Percentiles rank a stretch among this genome's conserved stretches.
Evolutionary conservation across 2,888 invertebrate species (phyloP).

Genomic region (Gastrophysa polygoni): DNA sequence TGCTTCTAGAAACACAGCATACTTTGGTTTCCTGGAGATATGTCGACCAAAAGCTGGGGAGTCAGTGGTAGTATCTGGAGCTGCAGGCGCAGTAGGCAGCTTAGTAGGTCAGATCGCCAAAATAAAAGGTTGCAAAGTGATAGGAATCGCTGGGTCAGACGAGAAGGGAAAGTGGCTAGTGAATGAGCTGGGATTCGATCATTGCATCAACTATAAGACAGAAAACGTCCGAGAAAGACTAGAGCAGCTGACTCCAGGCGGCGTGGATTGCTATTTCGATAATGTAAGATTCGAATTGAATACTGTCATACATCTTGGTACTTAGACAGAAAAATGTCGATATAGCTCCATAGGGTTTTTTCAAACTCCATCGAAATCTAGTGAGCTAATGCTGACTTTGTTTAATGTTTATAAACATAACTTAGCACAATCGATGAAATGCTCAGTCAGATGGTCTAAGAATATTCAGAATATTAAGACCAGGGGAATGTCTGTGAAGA

Average conservation of each 20-base stretch:
- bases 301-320: no score
- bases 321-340: no score
- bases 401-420: no score
- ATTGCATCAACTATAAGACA: slow-evolving; percentile 75
- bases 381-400: no score
- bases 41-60: slow-evolving; percentile 75
- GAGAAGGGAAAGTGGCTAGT: slow-evolving; percentile 71
- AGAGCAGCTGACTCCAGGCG: slow-evolving; percentile 67
- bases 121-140: slow-evolving; percentile 70
- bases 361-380: no score
- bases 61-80: slow-evolving; percentile 74
- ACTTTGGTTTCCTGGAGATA: slow-evolving; percentile 75
- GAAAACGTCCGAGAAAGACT: slow-evolving; percentile 62
- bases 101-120: slow-evolving; percentile 82
- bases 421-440: no score
- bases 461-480: no score
- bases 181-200: slow-evolving; percentile 70
- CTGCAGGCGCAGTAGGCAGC: slow-evolving; percentile 80
- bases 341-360: no score
- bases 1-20: slow-evolving; percentile 69
- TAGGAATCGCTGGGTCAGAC: slow-evolving; percentile 75
- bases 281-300: slow-evolving; percentile 63
- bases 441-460: no score
- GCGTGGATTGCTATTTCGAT: slow-evolving; percentile 78
- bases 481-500: no score